Conservation (phyloP, 2,888 invertebrate species). For the Cylindroiulus punctatus region DNA sequence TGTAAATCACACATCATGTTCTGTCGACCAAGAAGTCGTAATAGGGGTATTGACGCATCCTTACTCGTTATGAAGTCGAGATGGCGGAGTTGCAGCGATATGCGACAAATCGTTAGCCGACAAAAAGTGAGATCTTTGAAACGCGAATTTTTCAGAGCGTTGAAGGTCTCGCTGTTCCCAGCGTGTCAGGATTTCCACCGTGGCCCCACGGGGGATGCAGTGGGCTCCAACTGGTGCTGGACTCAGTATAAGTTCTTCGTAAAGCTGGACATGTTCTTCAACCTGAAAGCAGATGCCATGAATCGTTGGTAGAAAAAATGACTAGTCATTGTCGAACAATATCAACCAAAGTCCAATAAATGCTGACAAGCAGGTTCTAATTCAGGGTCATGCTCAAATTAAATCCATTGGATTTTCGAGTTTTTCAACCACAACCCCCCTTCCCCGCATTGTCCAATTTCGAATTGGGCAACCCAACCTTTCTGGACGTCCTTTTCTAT, state of each 20-base stretch:
- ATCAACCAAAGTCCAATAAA: background rate
- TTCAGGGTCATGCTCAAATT: no score
- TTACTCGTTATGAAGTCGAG: constrained; percentile 49
- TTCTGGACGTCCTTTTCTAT: no score
- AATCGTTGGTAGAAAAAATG: background rate
- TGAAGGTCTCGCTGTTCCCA: constrained; percentile 48
- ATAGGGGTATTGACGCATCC: background rate
- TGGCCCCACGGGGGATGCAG: background rate
- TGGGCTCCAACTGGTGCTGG: constrained; percentile 2
- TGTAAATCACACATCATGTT: background rate
- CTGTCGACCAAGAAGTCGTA: background rate
- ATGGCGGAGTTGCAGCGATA: constrained; percentile 7
- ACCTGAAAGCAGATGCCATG: background rate
- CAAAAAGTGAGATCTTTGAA: constrained; percentile 17
- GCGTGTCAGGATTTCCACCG: background rate
- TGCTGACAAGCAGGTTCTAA: no score
- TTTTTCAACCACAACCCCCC: no score
- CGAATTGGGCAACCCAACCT: no score
- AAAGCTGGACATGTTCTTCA: constrained; percentile 31
- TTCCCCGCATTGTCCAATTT: no score
- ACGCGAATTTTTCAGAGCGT: constrained; percentile 6
- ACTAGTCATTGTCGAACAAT: background rate
- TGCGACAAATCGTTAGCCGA: background rate
- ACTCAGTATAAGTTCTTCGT: background rate
- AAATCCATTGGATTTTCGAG: no score